Base-by-base conservation (phyloP, 2,113 vertebrate genomes). In the Pseudois nayaur region DNA sequence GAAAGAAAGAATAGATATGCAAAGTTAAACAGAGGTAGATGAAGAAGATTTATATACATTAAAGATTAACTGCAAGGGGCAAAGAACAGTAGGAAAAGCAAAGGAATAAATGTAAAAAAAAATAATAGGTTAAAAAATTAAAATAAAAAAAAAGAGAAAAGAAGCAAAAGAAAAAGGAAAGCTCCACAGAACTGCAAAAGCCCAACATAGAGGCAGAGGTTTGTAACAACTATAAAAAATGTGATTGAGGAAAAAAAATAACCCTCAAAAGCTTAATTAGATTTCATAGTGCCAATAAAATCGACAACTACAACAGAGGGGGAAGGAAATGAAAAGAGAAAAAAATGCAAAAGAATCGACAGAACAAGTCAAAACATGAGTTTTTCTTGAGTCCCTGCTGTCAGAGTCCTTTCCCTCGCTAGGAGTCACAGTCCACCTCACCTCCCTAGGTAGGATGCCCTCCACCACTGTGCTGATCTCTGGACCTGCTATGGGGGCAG, bases 271-370 rank as follows among this genome's bases (percentile, higher is more conserved):
- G n/a, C n/a, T 71, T 71, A 62, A 67, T 19, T 67, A 71, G 64
- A 71, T 71, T 67, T 71, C n/a, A 36, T 36, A 36, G 64, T 71
- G 64, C 9, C 17, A 36, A 71, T 71, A 71, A 71, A 71, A 36
- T 21, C 2, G 0, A 71, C 17, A 71, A 36, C 4, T 71, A 36
- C n/a, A 71, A 21, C 1, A 0, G n/a, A 6, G 50, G 1, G 23
- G 8, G 16, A 0, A 1, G 4, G 16, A 1, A 5, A 21, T 31
- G 60, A 71, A 36, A 71, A 36, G n/a, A 36, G 33, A 36, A 71
- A 36, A 36, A 71, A 36, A 71, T 36, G 9, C 64, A 36, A 71
- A 71, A 23, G 67, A 36, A 71, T 71, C 23, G 5, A 40, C 67
- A 40, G 67, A 71, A 40, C 19, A 40, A 71, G 67, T 71, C n/a